Evolutionary conservation across 2,113 vertebrate genomes (phyloP).

Genomic region (Seriola quinqueradiata): DNA sequence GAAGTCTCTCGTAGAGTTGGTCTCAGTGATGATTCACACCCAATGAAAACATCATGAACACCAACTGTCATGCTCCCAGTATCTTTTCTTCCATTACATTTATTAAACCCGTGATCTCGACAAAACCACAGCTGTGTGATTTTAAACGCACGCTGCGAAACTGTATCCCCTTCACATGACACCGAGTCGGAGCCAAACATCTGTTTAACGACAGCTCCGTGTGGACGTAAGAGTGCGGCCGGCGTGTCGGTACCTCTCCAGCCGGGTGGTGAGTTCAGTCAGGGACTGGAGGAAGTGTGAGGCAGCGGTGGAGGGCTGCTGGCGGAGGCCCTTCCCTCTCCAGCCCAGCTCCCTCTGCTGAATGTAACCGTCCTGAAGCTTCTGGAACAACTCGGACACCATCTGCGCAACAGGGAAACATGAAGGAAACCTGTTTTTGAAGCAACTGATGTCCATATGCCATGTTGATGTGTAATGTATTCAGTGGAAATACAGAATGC

Average conservation of each 20-base stretch:
- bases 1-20: background rate
- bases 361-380: constrained; percentile 79
- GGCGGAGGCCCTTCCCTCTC: constrained; percentile 78
- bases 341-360: constrained; percentile 77
- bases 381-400: constrained; percentile 88
- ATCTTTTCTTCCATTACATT: constrained; percentile 13
- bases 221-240: background rate
- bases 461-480: background rate
- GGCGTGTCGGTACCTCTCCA: constrained; percentile 86
- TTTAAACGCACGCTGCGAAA: constrained; percentile 31
- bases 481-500: no score
- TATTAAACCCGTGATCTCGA: constrained; percentile 1
- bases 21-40: constrained; percentile 1
- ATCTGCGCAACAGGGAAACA: constrained; percentile 74
- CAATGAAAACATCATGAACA: background rate
- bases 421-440: no score
- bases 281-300: constrained; percentile 90
- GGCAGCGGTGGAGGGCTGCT: constrained; percentile 83
- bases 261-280: constrained; percentile 85
- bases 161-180: background rate
- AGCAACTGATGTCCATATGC: background rate
- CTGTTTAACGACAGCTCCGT: background rate
- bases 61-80: background rate
- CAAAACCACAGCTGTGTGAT: constrained; percentile 3
- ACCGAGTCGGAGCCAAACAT: background rate